phyloP scores from a whole-genome alignment of 1,140 invertebrate genomes.

The Ceratitis capitata region DNA sequence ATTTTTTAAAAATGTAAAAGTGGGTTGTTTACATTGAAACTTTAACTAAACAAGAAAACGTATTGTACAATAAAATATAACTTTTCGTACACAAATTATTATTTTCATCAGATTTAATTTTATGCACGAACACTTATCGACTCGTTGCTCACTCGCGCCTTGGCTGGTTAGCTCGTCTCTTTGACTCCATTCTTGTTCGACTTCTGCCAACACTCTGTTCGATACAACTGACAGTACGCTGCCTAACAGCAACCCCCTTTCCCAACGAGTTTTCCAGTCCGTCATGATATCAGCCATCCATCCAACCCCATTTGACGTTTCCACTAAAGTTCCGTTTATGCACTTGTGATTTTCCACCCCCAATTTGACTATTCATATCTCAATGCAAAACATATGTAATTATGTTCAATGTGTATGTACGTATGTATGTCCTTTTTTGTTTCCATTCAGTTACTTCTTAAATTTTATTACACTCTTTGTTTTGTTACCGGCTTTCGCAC shows the following conservation, averaged over 20 bases:
- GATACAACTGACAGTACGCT: neutral
- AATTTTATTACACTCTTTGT: constrained; percentile 11
- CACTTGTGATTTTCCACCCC: neutral
- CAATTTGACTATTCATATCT: neutral
- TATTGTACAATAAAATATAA: neutral
- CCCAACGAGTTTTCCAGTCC: neutral
- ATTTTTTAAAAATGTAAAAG: neutral
- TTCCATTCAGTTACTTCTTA: neutral
- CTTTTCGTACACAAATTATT: neutral
- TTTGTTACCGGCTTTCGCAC: constrained; percentile 23
- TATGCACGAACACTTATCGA: constrained; percentile 30
- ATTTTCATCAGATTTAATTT: neutral
- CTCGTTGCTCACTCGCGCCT: neutral
- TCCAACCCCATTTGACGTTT: constrained; percentile 27
- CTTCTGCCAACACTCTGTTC: neutral
- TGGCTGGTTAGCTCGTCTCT: neutral
- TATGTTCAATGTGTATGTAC: neutral
- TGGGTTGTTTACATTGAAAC: neutral
- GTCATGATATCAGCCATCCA: neutral
- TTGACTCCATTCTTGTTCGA: constrained; percentile 9
- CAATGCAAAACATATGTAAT: neutral
- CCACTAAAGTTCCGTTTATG: neutral
- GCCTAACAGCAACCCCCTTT: constrained; percentile 25
- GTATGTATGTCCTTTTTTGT: neutral
- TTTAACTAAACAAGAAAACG: neutral